Conservation (phyloP, 2,797 vertebrate genomes). For the Protonibea diacanthus region DNA sequence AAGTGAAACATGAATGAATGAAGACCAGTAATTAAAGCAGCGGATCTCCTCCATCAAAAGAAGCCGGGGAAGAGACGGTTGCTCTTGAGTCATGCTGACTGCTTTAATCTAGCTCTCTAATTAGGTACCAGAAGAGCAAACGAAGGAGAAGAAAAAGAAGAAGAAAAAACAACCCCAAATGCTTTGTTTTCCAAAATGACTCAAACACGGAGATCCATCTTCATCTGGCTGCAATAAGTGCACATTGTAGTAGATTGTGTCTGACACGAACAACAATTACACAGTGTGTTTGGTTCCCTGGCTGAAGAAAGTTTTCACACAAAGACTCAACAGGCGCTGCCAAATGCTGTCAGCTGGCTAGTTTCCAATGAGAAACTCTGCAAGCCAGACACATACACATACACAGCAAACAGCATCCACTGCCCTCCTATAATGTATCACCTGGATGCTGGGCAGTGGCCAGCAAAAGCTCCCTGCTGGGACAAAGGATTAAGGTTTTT, state of each 20-base stretch:
- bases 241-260: conserved; percentile 61
- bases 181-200: conserved; percentile 68
- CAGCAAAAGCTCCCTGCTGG: conserved; percentile 65
- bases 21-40: conserved; percentile 74
- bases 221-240: conserved; percentile 67
- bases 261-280: conserved; percentile 72
- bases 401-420: conserved; percentile 51
- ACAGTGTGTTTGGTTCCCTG: conserved; percentile 70
- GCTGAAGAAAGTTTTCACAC: conserved; percentile 75
- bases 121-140: conserved; percentile 69
- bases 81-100: conserved; percentile 69
- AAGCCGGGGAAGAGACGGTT: conserved; percentile 64
- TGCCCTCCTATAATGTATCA: conserved; percentile 73
- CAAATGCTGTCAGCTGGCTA: conserved; percentile 78
- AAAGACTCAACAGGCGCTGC: conserved; percentile 76
- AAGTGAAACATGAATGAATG: conserved; percentile 68
- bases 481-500: conserved; percentile 79
- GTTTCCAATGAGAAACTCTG: conserved; percentile 69
- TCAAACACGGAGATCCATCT: conserved; percentile 58
- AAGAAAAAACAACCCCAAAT: conserved; percentile 25
- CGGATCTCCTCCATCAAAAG: conserved; percentile 71
- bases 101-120: conserved; percentile 77
- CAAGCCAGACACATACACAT: conserved; percentile 53
- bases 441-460: conserved; percentile 72
- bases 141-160: conserved; percentile 31